Conservation (phyloP, 2,888 invertebrate genomes). For the Carcina quercana region DNA sequence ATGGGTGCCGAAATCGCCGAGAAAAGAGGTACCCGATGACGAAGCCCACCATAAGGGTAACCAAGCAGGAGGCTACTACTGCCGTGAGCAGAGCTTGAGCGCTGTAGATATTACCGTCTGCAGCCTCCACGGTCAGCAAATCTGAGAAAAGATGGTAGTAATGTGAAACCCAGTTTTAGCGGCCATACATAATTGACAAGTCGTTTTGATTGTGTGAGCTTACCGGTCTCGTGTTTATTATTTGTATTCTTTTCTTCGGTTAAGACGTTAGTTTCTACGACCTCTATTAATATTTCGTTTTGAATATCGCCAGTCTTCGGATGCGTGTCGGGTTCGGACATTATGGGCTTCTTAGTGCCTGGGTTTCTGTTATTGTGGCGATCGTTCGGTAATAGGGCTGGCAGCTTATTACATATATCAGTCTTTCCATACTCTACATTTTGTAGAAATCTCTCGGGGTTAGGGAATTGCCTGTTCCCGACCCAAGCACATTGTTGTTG, state of each 20-base stretch:
- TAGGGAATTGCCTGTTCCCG: conserved; percentile 73
- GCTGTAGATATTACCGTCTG: conserved; percentile 82
- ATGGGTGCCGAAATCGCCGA: conserved; percentile 81
- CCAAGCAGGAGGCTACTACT: conserved; percentile 85
- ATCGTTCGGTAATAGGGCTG: conserved; percentile 53
- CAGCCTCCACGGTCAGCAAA: conserved; percentile 65
- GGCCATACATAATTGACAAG: too few species aligned
- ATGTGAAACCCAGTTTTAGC: too few species aligned
- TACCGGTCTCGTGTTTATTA: conserved; percentile 67
- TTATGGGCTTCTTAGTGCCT: conserved; percentile 57
- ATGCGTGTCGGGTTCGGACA: conserved; percentile 64
- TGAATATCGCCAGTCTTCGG: conserved; percentile 74
- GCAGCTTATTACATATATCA: conserved; percentile 68
- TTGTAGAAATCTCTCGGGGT: conserved; percentile 80
- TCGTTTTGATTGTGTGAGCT: too few species aligned
- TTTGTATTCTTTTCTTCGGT: conserved; percentile 68
- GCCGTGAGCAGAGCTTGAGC: conserved; percentile 88
- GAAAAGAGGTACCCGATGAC: conserved; percentile 89
- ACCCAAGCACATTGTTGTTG: conserved; percentile 75
- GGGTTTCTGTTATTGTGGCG: conserved; percentile 58
- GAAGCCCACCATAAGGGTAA: conserved; percentile 88
- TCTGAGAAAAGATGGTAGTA: too few species aligned
- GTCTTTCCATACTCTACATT: conserved; percentile 82
- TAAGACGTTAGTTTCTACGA: conserved; percentile 77
- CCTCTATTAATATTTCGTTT: conserved; percentile 79